These are phyloP conservation scores for Phalacrocorax aristotelis DNA, from an alignment of 2,113 vertebrate species.

Conservation along the genomic window DNA sequence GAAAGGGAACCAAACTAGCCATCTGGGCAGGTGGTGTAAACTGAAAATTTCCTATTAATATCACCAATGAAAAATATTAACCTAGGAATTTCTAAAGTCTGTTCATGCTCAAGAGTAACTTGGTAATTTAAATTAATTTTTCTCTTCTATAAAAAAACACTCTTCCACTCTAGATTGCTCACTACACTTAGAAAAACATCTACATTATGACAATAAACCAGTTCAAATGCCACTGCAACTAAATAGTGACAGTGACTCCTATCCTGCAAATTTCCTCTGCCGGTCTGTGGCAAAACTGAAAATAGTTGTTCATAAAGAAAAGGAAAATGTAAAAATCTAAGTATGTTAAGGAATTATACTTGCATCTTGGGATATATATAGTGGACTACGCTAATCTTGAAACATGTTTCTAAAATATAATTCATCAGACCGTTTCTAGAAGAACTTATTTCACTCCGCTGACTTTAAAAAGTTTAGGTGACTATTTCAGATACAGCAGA, in stretches of 20 bases:
- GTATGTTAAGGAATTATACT: not conserved
- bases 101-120: not conserved
- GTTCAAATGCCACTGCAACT: not conserved
- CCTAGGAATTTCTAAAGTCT: not conserved
- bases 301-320: not conserved
- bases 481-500: not conserved
- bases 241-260: not conserved
- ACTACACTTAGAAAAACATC: not conserved
- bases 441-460: not conserved
- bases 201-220: not conserved
- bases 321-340: not conserved
- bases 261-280: not conserved
- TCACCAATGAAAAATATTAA: not conserved
- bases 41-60: not conserved
- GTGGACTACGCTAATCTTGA: not conserved
- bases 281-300: not conserved
- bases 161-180: not conserved
- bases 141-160: not conserved
- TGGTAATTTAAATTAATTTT: not conserved
- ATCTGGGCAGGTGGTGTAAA: not conserved
- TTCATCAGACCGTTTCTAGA: not conserved
- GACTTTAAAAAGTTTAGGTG: not conserved
- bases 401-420: not conserved
- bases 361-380: not conserved
- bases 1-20: not conserved